phyloP scores from a whole-genome alignment of 2,888 invertebrate species.

The Hirtodrosophila alboralis region DNA sequence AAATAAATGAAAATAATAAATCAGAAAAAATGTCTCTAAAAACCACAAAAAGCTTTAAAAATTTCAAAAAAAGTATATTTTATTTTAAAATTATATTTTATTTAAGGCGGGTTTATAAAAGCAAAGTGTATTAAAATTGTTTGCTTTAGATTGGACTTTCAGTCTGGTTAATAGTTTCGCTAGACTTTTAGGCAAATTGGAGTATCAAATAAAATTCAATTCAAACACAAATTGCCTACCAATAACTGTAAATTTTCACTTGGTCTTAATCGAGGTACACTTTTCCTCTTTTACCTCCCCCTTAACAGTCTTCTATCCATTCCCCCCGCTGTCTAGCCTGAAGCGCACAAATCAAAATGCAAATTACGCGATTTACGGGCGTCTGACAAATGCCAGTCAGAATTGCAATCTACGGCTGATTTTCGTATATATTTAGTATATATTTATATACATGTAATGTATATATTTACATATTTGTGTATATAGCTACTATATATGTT shows the following conservation, averaged over 20 bases:
- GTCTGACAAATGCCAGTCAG: conserved; percentile 39
- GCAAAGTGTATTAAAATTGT: too few relatives aligned
- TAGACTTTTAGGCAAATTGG: conserved; percentile 20
- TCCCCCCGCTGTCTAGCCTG: conserved; percentile 49
- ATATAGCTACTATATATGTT: conserved; percentile 3
- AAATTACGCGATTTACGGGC: conserved; percentile 68
- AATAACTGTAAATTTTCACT: conserved; percentile 45
- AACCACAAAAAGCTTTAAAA: too few relatives aligned
- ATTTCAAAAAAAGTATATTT: too few relatives aligned
- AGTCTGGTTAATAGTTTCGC: too few relatives aligned
- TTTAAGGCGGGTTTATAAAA: too few relatives aligned
- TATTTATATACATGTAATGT: conserved; percentile 3
- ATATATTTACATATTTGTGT: background rate
- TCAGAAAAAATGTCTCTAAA: too few relatives aligned
- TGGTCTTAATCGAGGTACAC: conserved; percentile 5
- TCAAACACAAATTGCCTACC: conserved; percentile 50
- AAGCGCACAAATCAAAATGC: conserved; percentile 74
- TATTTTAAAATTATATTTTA: too few relatives aligned
- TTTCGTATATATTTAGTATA: conserved; percentile 14
- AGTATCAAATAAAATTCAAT: conserved; percentile 59
- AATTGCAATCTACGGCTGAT: conserved; percentile 26
- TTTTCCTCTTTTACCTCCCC: background rate
- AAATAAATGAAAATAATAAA: conserved; percentile 2
- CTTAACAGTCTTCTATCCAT: background rate
- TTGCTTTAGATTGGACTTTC: too few relatives aligned